Conservation (phyloP, 2,113 vertebrate genomes). For the Mesoclemmys tuberculata region DNA sequence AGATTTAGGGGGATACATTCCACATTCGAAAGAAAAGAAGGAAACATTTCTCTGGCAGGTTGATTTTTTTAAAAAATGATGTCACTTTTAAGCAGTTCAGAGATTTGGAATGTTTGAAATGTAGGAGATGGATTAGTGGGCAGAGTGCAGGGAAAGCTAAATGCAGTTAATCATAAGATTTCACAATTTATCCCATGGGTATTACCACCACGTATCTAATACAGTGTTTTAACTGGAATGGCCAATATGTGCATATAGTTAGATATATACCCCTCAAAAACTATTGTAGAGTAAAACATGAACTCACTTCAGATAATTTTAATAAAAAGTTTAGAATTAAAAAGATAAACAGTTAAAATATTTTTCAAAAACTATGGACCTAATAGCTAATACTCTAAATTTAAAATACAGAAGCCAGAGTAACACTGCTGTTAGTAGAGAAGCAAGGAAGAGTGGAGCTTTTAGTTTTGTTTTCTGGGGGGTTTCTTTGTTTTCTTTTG, state of each 20-base stretch:
- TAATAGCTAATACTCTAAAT: background rate
- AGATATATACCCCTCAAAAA: fast-evolving
- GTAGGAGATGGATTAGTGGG: background rate
- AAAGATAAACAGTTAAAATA: constrained; percentile 12
- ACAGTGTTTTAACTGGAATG: background rate
- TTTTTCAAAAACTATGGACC: constrained; percentile 24
- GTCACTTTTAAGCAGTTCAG: background rate
- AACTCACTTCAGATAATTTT: constrained; percentile 9
- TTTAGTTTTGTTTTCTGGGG: background rate
- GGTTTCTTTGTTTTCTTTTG: background rate
- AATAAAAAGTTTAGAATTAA: constrained; percentile 19
- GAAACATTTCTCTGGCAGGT: background rate
- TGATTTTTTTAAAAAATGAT: background rate
- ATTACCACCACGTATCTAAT: background rate
- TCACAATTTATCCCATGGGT: background rate
- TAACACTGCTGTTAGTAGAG: constrained; percentile 6
- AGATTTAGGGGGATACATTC: background rate
- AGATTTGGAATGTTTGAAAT: constrained; percentile 1
- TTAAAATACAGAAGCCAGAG: constrained; percentile 3
- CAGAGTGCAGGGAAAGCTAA: background rate
- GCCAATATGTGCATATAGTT: background rate
- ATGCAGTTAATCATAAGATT: constrained; percentile 2
- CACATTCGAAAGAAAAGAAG: background rate
- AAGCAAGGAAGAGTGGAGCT: background rate
- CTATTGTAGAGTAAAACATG: background rate